phyloP scores from a whole-genome alignment of 2,113 vertebrate genomes.

The Bos indicus region DNA sequence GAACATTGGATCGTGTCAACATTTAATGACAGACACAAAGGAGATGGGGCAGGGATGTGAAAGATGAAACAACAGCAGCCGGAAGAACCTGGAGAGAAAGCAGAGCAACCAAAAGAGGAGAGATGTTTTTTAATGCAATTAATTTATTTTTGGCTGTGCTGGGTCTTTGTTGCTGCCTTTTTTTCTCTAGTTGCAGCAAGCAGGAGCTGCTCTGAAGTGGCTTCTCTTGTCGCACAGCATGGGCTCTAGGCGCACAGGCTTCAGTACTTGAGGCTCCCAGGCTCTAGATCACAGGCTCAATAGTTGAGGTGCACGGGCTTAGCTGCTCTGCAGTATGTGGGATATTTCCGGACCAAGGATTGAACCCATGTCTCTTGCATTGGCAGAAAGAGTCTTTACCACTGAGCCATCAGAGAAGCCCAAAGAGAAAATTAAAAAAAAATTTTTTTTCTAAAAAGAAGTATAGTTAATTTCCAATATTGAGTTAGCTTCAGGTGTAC shows the following conservation, averaged over 20 bases:
- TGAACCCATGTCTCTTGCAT: neutral
- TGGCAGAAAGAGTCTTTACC: neutral
- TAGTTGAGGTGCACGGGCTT: accelerated
- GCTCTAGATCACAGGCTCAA: neutral
- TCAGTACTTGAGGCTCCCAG: neutral
- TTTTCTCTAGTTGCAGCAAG: neutral
- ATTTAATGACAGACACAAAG: neutral
- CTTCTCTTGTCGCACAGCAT: neutral
- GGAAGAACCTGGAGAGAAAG: neutral
- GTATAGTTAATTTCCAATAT: neutral
- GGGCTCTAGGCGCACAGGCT: neutral
- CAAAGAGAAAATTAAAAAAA: neutral
- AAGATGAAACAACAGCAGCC: neutral
- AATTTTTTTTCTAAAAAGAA: neutral
- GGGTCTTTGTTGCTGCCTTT: neutral
- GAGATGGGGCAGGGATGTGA: accelerated
- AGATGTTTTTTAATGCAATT: neutral
- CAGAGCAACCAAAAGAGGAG: neutral
- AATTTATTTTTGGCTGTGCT: neutral
- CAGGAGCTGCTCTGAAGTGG: neutral
- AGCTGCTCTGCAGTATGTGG: neutral
- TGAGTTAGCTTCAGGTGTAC: neutral
- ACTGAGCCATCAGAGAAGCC: neutral
- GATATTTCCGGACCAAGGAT: neutral
- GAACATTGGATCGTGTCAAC: neutral